Evolutionary conservation across 1,140 invertebrate species (phyloP).

Genomic region (Ericerus pela): DNA sequence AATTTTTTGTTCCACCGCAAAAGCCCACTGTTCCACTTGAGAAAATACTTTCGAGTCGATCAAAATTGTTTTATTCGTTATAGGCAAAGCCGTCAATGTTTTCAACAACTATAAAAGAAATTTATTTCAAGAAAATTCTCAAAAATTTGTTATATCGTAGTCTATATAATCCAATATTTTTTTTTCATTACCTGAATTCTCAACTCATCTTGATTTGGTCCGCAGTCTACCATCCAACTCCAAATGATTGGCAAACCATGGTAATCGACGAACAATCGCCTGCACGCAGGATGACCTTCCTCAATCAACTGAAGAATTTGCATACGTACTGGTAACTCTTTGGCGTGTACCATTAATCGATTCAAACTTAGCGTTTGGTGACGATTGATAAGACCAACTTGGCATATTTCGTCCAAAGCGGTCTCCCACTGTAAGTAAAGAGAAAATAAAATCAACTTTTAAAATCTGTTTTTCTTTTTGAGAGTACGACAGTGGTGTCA

Average conservation of each 20-base stretch:
- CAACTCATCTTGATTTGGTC: neutral
- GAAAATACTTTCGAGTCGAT: constrained; percentile 77
- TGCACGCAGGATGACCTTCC: constrained; percentile 59
- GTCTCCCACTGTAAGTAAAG: constrained; percentile 48
- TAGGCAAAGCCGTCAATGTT: constrained; percentile 65
- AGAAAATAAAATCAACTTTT: neutral
- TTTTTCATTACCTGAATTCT: neutral
- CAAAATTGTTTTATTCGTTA: constrained; percentile 82
- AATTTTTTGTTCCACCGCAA: constrained; percentile 12
- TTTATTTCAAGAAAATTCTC: no score
- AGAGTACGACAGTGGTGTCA: neutral
- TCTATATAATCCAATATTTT: neutral
- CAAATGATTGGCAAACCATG: constrained; percentile 78
- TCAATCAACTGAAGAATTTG: constrained; percentile 48
- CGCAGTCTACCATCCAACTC: constrained; percentile 56
- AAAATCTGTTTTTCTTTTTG: neutral
- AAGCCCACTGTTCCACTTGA: constrained; percentile 66
- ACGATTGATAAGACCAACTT: constrained; percentile 68
- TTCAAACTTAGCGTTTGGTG: constrained; percentile 73
- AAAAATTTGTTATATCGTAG: no score
- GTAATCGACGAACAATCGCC: constrained; percentile 83
- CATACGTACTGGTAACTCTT: constrained; percentile 54
- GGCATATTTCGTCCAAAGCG: constrained; percentile 55
- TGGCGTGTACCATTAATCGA: constrained; percentile 79
- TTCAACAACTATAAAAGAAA: constrained; percentile 48